Evolutionary conservation across 2,113 vertebrate species (phyloP).

Genomic region (human (Homo sapiens)): DNA sequence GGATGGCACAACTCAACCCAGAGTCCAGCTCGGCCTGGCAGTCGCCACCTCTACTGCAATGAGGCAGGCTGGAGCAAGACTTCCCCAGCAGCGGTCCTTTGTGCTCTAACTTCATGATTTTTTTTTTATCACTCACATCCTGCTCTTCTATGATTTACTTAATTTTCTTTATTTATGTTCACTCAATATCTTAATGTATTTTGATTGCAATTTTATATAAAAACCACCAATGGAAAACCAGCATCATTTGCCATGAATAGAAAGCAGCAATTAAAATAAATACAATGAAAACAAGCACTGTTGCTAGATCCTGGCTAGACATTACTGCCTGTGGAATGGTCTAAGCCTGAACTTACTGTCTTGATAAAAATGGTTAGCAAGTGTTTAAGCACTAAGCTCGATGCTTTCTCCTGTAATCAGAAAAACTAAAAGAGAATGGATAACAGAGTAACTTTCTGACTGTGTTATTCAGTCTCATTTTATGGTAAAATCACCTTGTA

Average conservation of each 20-base stretch:
- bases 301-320: rapidly evolving
- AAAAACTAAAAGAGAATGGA: slow-evolving; percentile 25
- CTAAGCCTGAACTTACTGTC: not conserved
- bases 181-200: not conserved
- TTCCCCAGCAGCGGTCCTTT: rapidly evolving
- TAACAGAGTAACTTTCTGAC: not conserved
- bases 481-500: not conserved
- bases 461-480: not conserved
- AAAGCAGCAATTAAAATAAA: not conserved
- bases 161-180: not conserved
- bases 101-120: rapidly evolving
- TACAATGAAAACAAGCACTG: rapidly evolving
- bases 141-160: not conserved
- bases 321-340: rapidly evolving
- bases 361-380: not conserved
- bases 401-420: not conserved
- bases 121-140: not conserved
- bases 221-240: not conserved
- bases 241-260: not conserved
- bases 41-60: rapidly evolving
- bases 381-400: not conserved
- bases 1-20: no score
- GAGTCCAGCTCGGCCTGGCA: rapidly evolving
- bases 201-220: not conserved
- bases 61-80: rapidly evolving